A percentile compares a stretch with the other conserved stretches of the same genome.
Evolutionary conservation across 2,113 vertebrate species (phyloP).

Genomic region (Falcunculus frontatus): DNA sequence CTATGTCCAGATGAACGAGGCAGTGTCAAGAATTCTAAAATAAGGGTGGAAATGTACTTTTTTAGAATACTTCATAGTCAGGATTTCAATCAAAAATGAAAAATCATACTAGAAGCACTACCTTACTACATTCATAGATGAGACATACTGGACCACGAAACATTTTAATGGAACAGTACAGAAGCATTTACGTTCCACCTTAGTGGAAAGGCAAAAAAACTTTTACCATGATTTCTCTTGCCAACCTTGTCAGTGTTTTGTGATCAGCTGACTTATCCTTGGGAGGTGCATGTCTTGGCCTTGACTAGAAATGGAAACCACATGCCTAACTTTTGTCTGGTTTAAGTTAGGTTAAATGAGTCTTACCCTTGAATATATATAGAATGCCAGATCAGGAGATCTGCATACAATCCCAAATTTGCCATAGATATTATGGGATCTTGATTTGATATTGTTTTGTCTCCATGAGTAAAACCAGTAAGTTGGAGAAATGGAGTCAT

Average conservation of each 20-base stretch:
- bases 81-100: neutral
- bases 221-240: neutral
- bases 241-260: neutral
- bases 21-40: neutral
- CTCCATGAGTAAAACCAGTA: neutral
- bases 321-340: neutral
- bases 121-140: neutral
- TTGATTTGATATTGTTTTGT: neutral
- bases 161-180: neutral
- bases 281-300: neutral
- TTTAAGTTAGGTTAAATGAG: neutral
- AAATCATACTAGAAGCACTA: neutral
- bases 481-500: neutral
- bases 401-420: neutral
- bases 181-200: neutral
- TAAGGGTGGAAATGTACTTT: neutral
- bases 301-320: neutral
- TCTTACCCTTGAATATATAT: neutral
- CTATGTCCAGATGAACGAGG: neutral
- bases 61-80: neutral
- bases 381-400: neutral
- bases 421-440: neutral
- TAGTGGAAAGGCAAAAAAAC: neutral
- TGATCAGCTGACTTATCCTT: neutral
- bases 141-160: neutral